phyloP scores from a whole-genome alignment of 2,888 invertebrate genomes.

The Vanessa cardui region DNA sequence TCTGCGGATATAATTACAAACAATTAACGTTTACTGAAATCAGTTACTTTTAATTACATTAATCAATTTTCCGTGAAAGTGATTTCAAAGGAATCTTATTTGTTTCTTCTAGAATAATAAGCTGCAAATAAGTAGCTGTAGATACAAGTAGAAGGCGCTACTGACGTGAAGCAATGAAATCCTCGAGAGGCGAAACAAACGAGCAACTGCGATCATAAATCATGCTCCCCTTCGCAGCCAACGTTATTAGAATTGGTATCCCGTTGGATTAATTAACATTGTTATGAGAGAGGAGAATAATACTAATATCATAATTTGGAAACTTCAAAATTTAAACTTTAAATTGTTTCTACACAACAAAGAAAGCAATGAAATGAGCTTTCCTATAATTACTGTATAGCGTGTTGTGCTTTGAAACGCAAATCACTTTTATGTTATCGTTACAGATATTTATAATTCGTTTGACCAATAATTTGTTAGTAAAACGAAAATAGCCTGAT shows the following conservation, averaged over 20 bases:
- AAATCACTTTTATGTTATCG: constrained; percentile 6
- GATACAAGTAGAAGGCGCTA: constrained; percentile 13
- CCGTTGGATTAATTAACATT: constrained; percentile 45
- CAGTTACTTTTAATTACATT: too few relatives aligned
- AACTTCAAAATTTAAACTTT: constrained; percentile 12
- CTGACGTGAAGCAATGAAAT: constrained; percentile 35
- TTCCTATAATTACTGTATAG: constrained; percentile 8
- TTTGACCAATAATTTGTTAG: neutral
- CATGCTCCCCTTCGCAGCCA: constrained; percentile 41
- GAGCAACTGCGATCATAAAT: constrained; percentile 46
- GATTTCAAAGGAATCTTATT: neutral
- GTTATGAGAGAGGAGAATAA: constrained; percentile 37
- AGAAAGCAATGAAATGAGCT: neutral
- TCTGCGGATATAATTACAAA: too few relatives aligned
- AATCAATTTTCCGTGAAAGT: too few relatives aligned
- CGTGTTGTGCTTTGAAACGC: constrained; percentile 5
- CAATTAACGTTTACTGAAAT: too few relatives aligned
- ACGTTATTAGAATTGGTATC: constrained; percentile 44
- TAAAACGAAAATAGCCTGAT: neutral
- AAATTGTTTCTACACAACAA: neutral
- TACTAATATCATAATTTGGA: constrained; percentile 28
- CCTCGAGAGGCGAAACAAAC: constrained; percentile 42
- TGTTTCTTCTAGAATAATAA: neutral
- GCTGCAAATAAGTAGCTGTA: constrained; percentile 3
- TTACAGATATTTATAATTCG: neutral